These are phyloP conservation scores for Vimba vimba DNA, from an alignment of 2,113 vertebrate species.

Conservation along the genomic window DNA sequence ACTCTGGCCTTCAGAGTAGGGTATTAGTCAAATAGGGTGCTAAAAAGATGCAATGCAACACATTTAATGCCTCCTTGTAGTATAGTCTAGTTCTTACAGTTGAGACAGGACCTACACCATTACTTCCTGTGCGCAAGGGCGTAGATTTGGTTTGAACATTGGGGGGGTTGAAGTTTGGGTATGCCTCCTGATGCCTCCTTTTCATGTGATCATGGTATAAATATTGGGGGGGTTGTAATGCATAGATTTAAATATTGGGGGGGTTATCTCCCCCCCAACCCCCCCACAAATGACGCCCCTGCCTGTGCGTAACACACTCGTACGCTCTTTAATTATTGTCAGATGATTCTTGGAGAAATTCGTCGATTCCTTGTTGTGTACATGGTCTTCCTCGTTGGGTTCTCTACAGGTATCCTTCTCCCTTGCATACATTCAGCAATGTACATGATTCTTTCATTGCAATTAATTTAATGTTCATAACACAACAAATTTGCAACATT, in stretches of 20 bases:
- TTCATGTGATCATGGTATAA: no score
- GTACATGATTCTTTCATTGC: background rate
- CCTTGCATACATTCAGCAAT: background rate
- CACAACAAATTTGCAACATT: background rate
- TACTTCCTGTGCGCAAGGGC: no score
- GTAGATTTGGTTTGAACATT: no score
- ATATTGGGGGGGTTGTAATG: no score
- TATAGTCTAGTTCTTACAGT: background rate
- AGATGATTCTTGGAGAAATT: conserved; percentile 94
- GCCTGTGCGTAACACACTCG: background rate
- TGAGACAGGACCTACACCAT: background rate
- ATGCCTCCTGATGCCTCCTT: no score
- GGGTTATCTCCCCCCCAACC: no score
- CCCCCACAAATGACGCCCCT: no score
- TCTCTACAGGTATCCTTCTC: conserved; percentile 85
- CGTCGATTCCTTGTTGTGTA: conserved; percentile 92
- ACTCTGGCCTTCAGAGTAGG: background rate
- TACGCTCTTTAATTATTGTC: conserved; percentile 6
- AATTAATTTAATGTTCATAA: background rate
- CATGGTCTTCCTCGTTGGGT: conserved; percentile 92
- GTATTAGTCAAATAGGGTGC: background rate
- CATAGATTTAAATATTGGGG: no score
- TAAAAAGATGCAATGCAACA: background rate
- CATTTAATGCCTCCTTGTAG: background rate
- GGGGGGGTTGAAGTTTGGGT: no score